These are phyloP conservation scores for Sus cebifrons DNA, from an alignment of 2,797 vertebrate species.

Conservation along the genomic window DNA sequence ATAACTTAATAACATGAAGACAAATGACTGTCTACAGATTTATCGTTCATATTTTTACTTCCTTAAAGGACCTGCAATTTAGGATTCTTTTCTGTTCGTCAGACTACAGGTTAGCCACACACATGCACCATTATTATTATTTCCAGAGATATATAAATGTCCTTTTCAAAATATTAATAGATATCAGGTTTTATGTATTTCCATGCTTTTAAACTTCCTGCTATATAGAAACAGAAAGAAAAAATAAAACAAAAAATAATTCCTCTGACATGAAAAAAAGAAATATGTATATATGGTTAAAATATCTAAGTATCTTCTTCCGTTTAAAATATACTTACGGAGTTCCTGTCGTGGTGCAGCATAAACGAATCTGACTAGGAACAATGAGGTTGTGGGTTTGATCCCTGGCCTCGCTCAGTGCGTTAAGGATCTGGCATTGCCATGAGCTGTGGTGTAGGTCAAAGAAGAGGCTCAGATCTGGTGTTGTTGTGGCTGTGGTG, in stretches of 20 bases:
- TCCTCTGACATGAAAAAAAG: not conserved
- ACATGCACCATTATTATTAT: not conserved
- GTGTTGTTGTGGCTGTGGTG: no score
- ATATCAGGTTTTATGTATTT: not conserved
- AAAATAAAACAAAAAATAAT: not conserved
- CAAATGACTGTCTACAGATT: not conserved
- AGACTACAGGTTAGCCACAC: not conserved
- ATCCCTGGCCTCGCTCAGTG: no score
- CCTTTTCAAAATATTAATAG: not conserved
- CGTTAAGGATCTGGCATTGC: no score
- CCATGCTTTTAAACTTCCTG: slow-evolving; percentile 38
- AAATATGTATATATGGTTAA: not conserved
- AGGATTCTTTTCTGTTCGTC: not conserved
- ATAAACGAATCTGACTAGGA: no score
- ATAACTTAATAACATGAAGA: not conserved
- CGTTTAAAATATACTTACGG: not conserved
- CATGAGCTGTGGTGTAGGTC: no score
- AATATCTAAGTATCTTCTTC: not conserved
- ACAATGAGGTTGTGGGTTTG: no score
- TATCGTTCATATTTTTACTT: not conserved
- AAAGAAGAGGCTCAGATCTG: no score
- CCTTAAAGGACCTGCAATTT: not conserved
- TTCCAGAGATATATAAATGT: not conserved
- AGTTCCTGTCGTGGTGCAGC: no score
- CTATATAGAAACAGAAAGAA: not conserved